phyloP scores from a whole-genome alignment of 2,113 vertebrate species.

The Ascaphus truei region DNA sequence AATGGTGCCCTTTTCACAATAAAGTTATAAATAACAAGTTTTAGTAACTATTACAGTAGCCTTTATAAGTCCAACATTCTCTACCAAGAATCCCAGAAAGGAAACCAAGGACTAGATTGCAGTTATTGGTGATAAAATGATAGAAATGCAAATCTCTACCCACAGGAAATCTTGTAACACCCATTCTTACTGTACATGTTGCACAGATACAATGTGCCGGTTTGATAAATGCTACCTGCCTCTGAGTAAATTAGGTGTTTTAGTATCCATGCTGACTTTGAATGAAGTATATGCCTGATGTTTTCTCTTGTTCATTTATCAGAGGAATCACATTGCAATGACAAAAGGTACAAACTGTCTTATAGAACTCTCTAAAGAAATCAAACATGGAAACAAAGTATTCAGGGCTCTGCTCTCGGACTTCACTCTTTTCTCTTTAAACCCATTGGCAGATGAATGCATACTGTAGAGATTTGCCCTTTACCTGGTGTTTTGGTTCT shows the following conservation, averaged over 20 bases:
- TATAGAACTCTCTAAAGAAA: too few species aligned
- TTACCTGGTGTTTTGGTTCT: too few species aligned
- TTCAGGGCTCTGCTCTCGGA: too few species aligned
- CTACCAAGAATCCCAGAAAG: too few species aligned
- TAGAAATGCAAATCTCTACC: slow-evolving; percentile 9
- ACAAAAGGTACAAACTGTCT: slow-evolving; percentile 17
- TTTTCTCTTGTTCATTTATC: slow-evolving; percentile 14
- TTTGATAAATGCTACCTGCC: slow-evolving; percentile 32
- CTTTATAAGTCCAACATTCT: too few species aligned
- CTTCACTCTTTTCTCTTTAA: too few species aligned
- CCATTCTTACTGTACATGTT: slow-evolving; percentile 20
- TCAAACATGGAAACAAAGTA: too few species aligned
- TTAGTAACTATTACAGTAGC: too few species aligned
- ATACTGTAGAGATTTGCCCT: too few species aligned
- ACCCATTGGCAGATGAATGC: too few species aligned
- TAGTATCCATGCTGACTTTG: slow-evolving; percentile 36
- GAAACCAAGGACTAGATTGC: background rate
- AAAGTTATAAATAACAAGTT: too few species aligned
- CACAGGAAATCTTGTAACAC: slow-evolving; percentile 23
- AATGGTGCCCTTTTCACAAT: too few species aligned
- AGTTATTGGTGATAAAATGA: background rate
- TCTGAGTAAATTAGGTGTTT: slow-evolving; percentile 30
- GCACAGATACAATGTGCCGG: slow-evolving; percentile 18
- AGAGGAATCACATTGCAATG: slow-evolving; percentile 1
- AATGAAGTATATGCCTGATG: slow-evolving; percentile 31